Evolutionary conservation across 2,888 invertebrate species (phyloP), one percentile per base, ranked within the genome.

Genomic region (Eurytoma adleriae): DNA sequence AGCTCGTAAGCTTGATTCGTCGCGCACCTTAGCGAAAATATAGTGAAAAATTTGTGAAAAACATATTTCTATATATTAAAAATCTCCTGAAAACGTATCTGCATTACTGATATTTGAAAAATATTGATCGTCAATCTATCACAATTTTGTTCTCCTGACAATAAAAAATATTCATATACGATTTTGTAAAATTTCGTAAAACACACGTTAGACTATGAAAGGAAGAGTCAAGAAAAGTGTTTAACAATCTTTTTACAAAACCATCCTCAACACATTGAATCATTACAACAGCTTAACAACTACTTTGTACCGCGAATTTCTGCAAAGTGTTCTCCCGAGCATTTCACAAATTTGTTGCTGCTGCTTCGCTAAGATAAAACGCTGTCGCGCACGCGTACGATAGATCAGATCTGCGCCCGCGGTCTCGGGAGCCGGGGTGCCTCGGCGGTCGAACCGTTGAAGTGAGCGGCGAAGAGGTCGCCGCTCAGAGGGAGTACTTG

Each of bases 401-500:
- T 5, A 24, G 3, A 5, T 10, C 1, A 67, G n/a, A n/a, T n/a
- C n/a, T n/a, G n/a, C n/a, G n/a, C n/a, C n/a, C n/a, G n/a, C n/a
- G n/a, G n/a, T n/a, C n/a, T n/a, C n/a, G n/a, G n/a, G n/a, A n/a
- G n/a, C n/a, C n/a, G n/a, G n/a, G n/a, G n/a, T n/a, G n/a, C 3
- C 40, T 30, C 50, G 67, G 24, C 68, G 10, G 27, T 52, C 3
- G 1, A 14, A 18, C 14, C 12, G 16, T n/a, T 10, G n/a, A 12
- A 5, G 7, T n/a, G 16, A 12, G 20, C 7, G 16, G 20, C 14
- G 3, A 13, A 24, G 54, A 24, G 24, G 18, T 40, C 30, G 1
- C 4, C 1, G 13, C n/a, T 79, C 73, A 82, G 7, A 82, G 57
- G 3, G 82, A 85, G 84, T 87, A 89, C 84, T 88, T 89, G 14